Evolutionary conservation across 2,113 vertebrate genomes (phyloP), one percentile per base, ranked within the genome.

Genomic region (Grus americana): DNA sequence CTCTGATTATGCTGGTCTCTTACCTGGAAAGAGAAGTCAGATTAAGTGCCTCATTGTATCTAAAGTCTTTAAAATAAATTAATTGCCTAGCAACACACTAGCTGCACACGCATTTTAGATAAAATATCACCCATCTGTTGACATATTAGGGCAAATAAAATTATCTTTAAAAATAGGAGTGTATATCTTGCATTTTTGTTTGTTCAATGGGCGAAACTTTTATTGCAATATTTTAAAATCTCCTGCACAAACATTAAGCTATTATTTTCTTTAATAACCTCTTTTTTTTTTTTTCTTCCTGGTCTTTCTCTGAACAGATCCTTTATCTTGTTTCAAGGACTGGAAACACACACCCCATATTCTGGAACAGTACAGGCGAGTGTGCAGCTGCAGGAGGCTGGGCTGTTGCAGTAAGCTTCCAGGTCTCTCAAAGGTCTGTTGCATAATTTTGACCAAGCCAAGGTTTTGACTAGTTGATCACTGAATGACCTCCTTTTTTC

Each of bases 121-220:
- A 44, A 89, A 84, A 22, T 54, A 52, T 57, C 36, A 68, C 34
- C 38, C 46, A 85, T 62, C 44, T 89, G 72, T 79, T 95, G 86
- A 85, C n/a, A 17, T 85, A 90, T 54, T 76, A 82, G 49, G 74
- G 59, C 62, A 95, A 92, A 91, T 89, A 95, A 87, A 88, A 62
- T 91, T 93, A 93, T 95, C 89, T 94, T 93, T 3, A 68, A 89
- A 93, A 92, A 44, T 19, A 93, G 42, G 72, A 85, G 40, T 42
- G 54, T 46, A 11, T 58, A 66, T 95, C 89, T 95, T 87, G 36
- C 7, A 5, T 44, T 86, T 94, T 81, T 92, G 58, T 92, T 97
- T 97, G 86, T 87, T 97, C 54, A 91, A 4, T 85, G 91, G 92
- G 96, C 3, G 47, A 85, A 94, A 85, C 67, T 82, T 94, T 79